Evolutionary conservation across 2,888 invertebrate genomes (phyloP).

Genomic region (Cyrtodaria siliqua): DNA sequence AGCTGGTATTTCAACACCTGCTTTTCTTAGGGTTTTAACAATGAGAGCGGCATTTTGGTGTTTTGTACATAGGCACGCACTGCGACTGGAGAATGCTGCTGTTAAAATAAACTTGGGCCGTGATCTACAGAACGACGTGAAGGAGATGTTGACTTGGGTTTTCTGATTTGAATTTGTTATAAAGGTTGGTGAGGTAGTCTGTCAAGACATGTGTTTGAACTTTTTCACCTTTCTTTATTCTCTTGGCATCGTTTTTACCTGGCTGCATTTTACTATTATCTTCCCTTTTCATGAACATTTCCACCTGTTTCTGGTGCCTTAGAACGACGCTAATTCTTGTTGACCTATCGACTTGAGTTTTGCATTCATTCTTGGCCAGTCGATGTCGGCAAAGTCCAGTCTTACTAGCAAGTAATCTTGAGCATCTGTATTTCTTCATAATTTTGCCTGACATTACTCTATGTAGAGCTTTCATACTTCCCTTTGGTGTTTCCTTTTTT

Average conservation of each 20-base stretch:
- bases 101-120: too few relatives aligned
- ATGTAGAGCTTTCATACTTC: conserved; percentile 13
- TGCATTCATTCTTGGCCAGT: conserved; percentile 3
- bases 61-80: conserved; percentile 24
- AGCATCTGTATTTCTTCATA: conserved; percentile 21
- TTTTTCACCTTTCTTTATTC: conserved; percentile 18
- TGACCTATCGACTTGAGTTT: conserved; percentile 6
- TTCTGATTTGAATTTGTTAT: conserved; percentile 27
- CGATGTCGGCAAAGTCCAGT: conserved; percentile 30
- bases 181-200: conserved; percentile 23
- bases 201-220: conserved; percentile 15
- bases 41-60: too few relatives aligned
- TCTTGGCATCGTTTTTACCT: conserved; percentile 29
- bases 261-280: conserved; percentile 31
- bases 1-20: too few relatives aligned
- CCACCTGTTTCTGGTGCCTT: conserved; percentile 4
- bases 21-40: too few relatives aligned
- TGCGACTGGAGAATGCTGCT: too few relatives aligned
- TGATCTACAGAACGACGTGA: too few relatives aligned
- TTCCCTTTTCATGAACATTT: conserved; percentile 23
- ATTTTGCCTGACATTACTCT: conserved; percentile 18
- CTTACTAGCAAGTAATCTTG: background rate
- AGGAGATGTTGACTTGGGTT: conserved; percentile 37
- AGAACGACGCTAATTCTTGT: background rate
- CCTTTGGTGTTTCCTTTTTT: conserved; percentile 1